These are phyloP conservation scores for Chaenocephalus aceratus DNA, from an alignment of 2,113 vertebrate species.

Conservation along the genomic window DNA sequence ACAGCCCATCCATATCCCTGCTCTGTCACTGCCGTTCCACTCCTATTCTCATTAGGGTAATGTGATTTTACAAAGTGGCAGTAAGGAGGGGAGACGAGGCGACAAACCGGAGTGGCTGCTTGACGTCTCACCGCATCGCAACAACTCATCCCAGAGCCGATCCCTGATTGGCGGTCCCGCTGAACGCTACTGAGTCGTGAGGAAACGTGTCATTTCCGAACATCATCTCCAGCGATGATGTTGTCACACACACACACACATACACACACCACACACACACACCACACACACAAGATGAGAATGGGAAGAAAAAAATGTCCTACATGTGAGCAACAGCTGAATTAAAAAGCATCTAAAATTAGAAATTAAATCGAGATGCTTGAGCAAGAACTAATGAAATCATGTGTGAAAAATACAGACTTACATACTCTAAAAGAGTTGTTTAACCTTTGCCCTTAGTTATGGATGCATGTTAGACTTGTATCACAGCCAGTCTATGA, in stretches of 20 bases:
- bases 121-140: slow-evolving; percentile 75
- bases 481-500: not conserved
- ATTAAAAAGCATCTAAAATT: slow-evolving; percentile 23
- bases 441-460: slow-evolving; percentile 31
- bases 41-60: slow-evolving; percentile 93
- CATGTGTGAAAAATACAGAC: not conserved
- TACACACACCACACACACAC: not conserved
- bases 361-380: not conserved
- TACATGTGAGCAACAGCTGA: slow-evolving; percentile 38
- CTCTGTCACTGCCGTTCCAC: slow-evolving; percentile 89
- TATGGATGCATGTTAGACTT: not conserved
- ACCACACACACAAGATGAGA: not conserved
- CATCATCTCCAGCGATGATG: slow-evolving; percentile 73
- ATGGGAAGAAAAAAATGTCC: slow-evolving; percentile 3
- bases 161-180: slow-evolving; percentile 82
- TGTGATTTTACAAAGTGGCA: slow-evolving; percentile 84
- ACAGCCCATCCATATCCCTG: slow-evolving; percentile 85
- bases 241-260: slow-evolving; percentile 26
- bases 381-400: not conserved
- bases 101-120: slow-evolving; percentile 73
- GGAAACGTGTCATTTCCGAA: slow-evolving; percentile 81
- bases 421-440: not conserved
- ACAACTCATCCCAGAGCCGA: slow-evolving; percentile 80
- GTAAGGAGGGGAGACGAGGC: slow-evolving; percentile 73
- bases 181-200: slow-evolving; percentile 82